Evolutionary conservation across 2,113 vertebrate species (phyloP).

Genomic region (Psephotus haematonotus): DNA sequence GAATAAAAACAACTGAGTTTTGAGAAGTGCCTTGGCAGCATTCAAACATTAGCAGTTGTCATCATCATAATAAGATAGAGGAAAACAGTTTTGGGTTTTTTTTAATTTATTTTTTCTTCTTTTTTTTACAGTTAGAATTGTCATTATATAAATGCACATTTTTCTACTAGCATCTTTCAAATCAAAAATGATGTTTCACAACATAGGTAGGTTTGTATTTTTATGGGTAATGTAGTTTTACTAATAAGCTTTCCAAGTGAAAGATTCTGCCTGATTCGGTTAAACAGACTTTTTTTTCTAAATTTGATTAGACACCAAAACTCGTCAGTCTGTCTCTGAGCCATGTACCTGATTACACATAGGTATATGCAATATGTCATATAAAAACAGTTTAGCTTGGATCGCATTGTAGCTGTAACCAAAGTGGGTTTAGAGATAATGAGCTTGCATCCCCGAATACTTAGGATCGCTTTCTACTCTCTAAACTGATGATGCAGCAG

Average conservation of each 20-base stretch:
- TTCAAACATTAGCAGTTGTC: not conserved
- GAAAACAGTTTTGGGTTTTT: not conserved
- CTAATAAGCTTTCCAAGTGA: constrained; percentile 59
- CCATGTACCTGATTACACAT: constrained; percentile 37
- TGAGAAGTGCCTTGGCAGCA: constrained; percentile 38
- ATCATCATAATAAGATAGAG: not conserved
- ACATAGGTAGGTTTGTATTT: constrained; percentile 56
- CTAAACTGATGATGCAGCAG: constrained; percentile 64
- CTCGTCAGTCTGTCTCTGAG: constrained; percentile 37
- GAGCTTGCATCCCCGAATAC: constrained; percentile 56
- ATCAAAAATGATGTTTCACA: constrained; percentile 33
- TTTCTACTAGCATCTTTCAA: constrained; percentile 2
- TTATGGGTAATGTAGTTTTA: constrained; percentile 54
- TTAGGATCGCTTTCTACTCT: constrained; percentile 28
- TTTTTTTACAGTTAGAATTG: constrained; percentile 2
- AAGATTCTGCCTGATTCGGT: constrained; percentile 41
- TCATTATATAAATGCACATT: not conserved
- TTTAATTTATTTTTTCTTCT: not conserved
- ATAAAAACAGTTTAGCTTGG: constrained; percentile 41
- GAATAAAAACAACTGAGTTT: constrained; percentile 44
- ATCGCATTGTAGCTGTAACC: constrained; percentile 49
- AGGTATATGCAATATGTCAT: constrained; percentile 24
- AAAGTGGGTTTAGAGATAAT: constrained; percentile 71
- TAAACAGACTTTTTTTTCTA: constrained; percentile 21
- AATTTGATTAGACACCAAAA: constrained; percentile 62